Evolutionary conservation across 2,888 invertebrate genomes (phyloP), one percentile per base, ranked within the genome.

Genomic region (Hoplodrina ambigua): DNA sequence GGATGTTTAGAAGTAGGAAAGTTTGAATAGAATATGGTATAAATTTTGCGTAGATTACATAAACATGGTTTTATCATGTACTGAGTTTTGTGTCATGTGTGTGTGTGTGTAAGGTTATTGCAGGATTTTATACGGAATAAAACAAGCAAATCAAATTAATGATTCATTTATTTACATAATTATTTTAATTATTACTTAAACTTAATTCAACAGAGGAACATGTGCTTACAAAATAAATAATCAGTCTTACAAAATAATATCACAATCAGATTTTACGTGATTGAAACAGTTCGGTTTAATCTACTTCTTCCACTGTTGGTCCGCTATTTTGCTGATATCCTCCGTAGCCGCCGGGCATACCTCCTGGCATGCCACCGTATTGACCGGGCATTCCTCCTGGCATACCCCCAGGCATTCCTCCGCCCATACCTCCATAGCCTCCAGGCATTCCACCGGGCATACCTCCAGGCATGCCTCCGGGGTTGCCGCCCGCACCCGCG

Each of bases 401-500:
- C 78, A 74, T 80, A 0, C 73, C 80, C 0, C 72, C 86, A 0
- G 69, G 53, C 65, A 54, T 66, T 2, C 62, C 73, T 11, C 44
- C 44, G 15, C 13, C 44, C 44, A 37, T 37, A 8, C 79, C 83
- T 3, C 72, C 86, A 3, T 19, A 41, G 3, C 67, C 60, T 3
- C 33, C 69, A 1, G 70, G 54, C 64, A 54, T 69, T 0, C 62
- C 62, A 6, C 63, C 49, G 4, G 59, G 49, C 50, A 50, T 50
- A 0, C 67, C 60, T 3, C 50, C 75, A 1, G 79, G 86, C 75
- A 73, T 69, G 52, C 78, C 83, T 0, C 73, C 86, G 0, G 69
- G 53, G 58, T 49, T 17, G 13, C 96, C 93, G 8, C 96, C 93
- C n/a, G n/a, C n/a, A 8, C 96, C 95, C 15, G 96, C 94, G 56